These are phyloP conservation scores for Gambelia wislizenii DNA, from an alignment of 2,797 vertebrate genomes.

Conservation along the genomic window DNA sequence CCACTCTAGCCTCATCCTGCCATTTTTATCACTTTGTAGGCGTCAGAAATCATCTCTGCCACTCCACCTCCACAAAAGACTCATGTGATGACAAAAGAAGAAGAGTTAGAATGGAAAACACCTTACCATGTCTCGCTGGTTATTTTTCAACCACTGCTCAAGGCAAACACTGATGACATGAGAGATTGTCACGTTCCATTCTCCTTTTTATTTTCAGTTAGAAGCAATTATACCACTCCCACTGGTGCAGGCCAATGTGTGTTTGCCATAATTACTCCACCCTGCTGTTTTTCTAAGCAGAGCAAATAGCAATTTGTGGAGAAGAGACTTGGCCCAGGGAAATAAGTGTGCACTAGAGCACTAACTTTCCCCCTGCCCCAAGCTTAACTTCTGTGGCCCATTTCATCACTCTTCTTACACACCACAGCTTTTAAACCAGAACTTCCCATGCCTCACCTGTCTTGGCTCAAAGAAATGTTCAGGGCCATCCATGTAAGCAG, in stretches of 20 bases:
- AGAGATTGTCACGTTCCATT: not conserved
- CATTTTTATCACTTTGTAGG: not conserved
- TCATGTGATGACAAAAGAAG: not conserved
- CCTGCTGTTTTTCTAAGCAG: not conserved
- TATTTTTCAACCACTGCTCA: not conserved
- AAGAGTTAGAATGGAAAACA: not conserved
- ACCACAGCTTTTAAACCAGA: not conserved
- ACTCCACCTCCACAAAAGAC: not conserved
- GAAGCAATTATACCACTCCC: not conserved
- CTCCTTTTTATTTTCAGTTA: not conserved
- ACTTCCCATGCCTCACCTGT: not conserved
- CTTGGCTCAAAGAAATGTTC: not conserved
- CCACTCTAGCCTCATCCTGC: not conserved
- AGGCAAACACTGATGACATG: not conserved
- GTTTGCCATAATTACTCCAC: not conserved
- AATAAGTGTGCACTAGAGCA: not conserved
- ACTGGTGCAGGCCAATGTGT: not conserved
- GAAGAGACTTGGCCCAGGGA: not conserved
- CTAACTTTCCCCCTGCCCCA: not conserved
- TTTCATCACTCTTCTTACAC: not conserved
- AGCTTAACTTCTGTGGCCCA: not conserved
- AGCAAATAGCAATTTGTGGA: not conserved
- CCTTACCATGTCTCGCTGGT: too few species aligned
- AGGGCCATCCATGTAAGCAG: too few species aligned
- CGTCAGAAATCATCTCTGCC: not conserved